These are phyloP conservation scores for Cricetomys ansorgei DNA, from an alignment of 2,113 vertebrate genomes.

Conservation along the genomic window DNA sequence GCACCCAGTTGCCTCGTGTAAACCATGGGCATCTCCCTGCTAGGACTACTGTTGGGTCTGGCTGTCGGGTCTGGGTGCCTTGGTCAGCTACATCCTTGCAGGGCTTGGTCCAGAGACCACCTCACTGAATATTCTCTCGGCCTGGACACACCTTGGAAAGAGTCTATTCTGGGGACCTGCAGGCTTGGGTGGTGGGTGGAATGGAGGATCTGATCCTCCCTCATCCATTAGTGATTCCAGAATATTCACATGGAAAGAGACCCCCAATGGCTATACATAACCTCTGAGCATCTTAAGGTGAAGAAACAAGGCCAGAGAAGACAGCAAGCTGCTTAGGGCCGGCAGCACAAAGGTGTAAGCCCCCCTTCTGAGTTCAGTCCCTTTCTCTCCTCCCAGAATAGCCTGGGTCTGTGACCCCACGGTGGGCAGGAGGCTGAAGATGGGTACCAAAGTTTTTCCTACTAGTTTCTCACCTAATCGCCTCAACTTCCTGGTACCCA, in stretches of 20 bases:
- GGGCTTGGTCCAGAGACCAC: neutral
- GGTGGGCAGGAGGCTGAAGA: neutral
- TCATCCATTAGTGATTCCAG: neutral
- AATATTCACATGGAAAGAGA: neutral
- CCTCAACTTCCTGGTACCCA: neutral
- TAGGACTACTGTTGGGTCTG: neutral
- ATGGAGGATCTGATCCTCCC: neutral
- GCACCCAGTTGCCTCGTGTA: neutral
- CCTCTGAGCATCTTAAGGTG: conserved; percentile 1
- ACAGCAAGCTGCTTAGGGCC: neutral
- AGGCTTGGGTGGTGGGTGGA: neutral
- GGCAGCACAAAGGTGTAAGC: neutral
- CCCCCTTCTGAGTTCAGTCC: neutral
- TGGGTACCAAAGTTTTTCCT: neutral
- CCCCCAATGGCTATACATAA: neutral
- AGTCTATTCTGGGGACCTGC: neutral
- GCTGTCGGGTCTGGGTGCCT: neutral
- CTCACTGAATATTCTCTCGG: neutral
- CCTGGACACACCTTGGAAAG: neutral
- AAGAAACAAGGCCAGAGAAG: neutral
- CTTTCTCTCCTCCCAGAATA: neutral
- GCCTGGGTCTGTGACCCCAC: neutral
- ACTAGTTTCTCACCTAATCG: neutral
- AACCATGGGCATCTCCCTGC: neutral
- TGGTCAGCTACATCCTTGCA: neutral